Base-by-base conservation (phyloP, 2,888 invertebrate species). In the Zhuqinia jingwanae region DNA sequence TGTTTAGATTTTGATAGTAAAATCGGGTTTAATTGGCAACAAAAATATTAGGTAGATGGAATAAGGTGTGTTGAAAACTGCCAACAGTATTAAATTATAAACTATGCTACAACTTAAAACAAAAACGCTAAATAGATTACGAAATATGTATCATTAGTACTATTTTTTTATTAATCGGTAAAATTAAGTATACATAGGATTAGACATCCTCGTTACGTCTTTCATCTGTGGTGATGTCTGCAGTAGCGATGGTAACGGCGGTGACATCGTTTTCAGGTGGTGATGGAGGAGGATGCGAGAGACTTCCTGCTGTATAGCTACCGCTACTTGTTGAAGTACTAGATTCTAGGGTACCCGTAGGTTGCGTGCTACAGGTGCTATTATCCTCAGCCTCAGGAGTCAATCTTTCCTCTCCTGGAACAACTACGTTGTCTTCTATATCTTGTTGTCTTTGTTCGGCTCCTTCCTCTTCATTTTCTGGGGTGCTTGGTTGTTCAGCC, bases 141-240 rank as follows among this genome's bases (percentile, higher is more conserved):
- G 2, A 45, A 15, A 20, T 68, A 45, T 42, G 22, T 20, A 42
- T 30, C 42, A n/a, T 27, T 65, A 36, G 3, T 11, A 68, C 10
- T 36, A 36, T 36, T 36, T 36, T 36, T 36, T 36, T 68, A 68
- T 11, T 45, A 42, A 30, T 58, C 27, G 25, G 15, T 65, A 25
- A 22, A 47, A 17, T 79, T 79, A 79, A 79, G 79, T 80, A 80
- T 80, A 80, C 70, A 68, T 58, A 27, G 27, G 42, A 68, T 70
- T 80, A 80, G 53, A 80, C 80, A 80, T 80, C 42, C 11, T 70
- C 36, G 22, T 27, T 22, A 42, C 22, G 42, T 70, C 22, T 36
- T 80, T 80, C 80, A 25, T 42, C 15, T 70, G 17, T 36, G 8
- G 3, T 36, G n/a, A 17, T 25, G 6, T n/a, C 70, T 30, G 63